Evolutionary conservation across 2,797 vertebrate species (phyloP), one percentile per base, ranked within the genome.

Genomic region (Labeo calbasu): DNA sequence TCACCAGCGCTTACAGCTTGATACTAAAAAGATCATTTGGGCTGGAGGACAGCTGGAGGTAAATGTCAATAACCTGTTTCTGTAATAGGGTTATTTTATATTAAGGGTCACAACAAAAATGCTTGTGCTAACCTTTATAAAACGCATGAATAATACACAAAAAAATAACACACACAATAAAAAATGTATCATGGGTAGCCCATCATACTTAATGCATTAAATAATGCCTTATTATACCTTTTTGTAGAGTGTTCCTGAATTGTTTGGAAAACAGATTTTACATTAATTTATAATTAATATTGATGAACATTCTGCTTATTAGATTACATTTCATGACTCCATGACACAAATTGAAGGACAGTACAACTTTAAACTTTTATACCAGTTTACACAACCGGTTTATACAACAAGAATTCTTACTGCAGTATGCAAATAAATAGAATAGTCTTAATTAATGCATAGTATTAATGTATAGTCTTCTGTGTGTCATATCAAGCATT

Each of bases 1-100:
- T 32, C 90, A 92, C 79, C 85, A 92, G 79, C 91, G 79, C 77
- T 92, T 94, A 83, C 87, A 93, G 57, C 90, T 93, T 4, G 88
- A 89, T 9, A 87, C 86, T 2, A 84, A 91, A 65, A 89, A 57
- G 15, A 93, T 94, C 21, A 86, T 88, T 32, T 95, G 94, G 93
- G 87, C 91, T 43, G 92, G 89, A 65, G 93, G 88, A 63, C 86
- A 83, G 21, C 76, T 9, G 63, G 79, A 94, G 91, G 94, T 89
- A 91, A 65, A 70, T 69, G 1, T 4, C 8, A 55, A 14, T 25
- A 69, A 40, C 4, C 2, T 78, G n/a, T 50, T 70, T 57, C 1
- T 69, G 2, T 9, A 25, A 15, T 7, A 23, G 7, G n/a, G 13
- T 73, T 19, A 11, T 28, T 66, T 66, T 2, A 40, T 17, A 59